Percentiles rank a stretch among this genome's conserved stretches.
Conservation (phyloP, 2,113 vertebrate genomes). For the Sprattus sprattus region DNA sequence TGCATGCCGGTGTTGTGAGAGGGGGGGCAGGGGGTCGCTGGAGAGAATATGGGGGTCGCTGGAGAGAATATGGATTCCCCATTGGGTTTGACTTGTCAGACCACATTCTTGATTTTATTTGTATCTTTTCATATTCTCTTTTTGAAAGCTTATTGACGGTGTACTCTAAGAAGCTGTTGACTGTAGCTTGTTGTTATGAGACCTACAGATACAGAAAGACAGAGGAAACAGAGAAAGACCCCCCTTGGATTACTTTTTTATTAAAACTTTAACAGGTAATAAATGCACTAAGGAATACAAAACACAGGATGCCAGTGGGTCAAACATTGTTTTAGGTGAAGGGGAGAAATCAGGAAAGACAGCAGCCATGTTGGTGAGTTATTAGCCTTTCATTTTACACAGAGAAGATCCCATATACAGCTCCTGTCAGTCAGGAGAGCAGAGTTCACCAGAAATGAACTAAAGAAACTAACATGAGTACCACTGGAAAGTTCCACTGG, state of each 20-base stretch:
- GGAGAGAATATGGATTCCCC: conserved; percentile 45
- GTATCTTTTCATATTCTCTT: conserved; percentile 20
- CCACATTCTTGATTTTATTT: conserved; percentile 61
- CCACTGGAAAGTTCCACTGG: conserved; percentile 38
- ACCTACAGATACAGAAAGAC: conserved; percentile 87
- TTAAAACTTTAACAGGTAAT: conserved; percentile 73
- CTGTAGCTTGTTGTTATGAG: conserved; percentile 98
- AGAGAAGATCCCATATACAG: conserved; percentile 32
- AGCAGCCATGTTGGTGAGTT: conserved; percentile 73
- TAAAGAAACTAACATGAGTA: conserved; percentile 50
- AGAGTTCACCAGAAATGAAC: conserved; percentile 51
- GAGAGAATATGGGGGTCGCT: neutral
- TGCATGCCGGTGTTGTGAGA: conserved; percentile 62
- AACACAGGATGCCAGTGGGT: conserved; percentile 51
- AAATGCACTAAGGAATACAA: conserved; percentile 63
- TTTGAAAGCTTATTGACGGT: conserved; percentile 59
- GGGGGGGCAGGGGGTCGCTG: conserved; percentile 41
- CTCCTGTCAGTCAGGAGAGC: conserved; percentile 25
- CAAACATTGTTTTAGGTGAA: conserved; percentile 23
- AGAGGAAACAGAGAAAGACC: conserved; percentile 59
- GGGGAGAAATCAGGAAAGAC: conserved; percentile 34
- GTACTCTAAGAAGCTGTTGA: conserved; percentile 89
- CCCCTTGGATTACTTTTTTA: conserved; percentile 68
- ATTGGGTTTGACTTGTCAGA: conserved; percentile 58
- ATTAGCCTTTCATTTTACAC: conserved; percentile 53